These are phyloP conservation scores for Chlamydotis undulata DNA, from an alignment of 2,113 vertebrate species.

Conservation along the genomic window DNA sequence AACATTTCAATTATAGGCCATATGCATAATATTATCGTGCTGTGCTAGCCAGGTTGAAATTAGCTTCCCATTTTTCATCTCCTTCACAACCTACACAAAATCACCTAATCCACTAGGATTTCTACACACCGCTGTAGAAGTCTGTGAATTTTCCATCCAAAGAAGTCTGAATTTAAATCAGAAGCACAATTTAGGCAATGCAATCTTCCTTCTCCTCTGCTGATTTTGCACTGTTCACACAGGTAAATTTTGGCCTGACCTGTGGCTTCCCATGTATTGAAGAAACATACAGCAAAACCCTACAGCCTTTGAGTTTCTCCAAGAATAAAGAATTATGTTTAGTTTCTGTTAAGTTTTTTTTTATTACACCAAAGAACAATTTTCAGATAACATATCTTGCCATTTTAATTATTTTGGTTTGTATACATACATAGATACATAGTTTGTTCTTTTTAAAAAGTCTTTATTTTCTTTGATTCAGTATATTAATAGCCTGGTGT, in stretches of 20 bases:
- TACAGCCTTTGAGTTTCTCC: neutral
- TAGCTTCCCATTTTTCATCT: neutral
- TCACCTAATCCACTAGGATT: neutral
- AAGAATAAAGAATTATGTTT: neutral
- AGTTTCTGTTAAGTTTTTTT: neutral
- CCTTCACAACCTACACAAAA: neutral
- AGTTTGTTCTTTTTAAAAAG: fast-evolving
- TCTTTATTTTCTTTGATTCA: neutral
- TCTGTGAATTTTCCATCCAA: neutral
- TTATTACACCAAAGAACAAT: neutral
- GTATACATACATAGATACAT: too few species aligned
- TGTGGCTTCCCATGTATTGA: neutral
- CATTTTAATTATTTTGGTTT: neutral
- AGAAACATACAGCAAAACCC: neutral
- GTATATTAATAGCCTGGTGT: neutral
- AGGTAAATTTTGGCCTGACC: neutral
- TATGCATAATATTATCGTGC: neutral
- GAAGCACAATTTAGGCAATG: neutral
- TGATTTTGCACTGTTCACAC: neutral
- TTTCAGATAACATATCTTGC: neutral
- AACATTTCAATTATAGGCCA: neutral
- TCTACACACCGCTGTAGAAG: neutral
- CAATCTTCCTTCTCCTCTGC: neutral
- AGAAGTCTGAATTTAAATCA: neutral
- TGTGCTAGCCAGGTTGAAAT: slow-evolving; percentile 24